Base-by-base conservation (phyloP, 2,113 vertebrate genomes). In the Microcebus tavaratra region DNA sequence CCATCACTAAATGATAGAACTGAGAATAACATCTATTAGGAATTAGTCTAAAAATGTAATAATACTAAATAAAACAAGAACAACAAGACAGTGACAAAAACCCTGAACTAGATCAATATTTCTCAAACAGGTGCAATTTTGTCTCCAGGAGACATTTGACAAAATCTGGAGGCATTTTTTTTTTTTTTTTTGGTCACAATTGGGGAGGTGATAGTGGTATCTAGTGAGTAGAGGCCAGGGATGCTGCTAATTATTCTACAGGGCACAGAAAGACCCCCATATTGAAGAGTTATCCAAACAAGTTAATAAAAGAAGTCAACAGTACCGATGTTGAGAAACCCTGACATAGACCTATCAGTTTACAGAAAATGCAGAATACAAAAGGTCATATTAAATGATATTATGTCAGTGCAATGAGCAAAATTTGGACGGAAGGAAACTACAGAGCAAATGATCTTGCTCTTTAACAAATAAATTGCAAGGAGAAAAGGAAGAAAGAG, bases 21-120 rank as follows among this genome's bases (percentile, higher is more conserved):
- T 83, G 1, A 25, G 6, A 3, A 18, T 2, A 10, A 0, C 4
- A 31, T 73, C 13, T 31, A 4, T 14, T n/a, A 39, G 21, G 9
- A 86, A 53, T 83, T 78, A 25, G 4, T 78, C 39, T 70, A 53
- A 67, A 82, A 45, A 68, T 53, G 25, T 39, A 48, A 48, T 75
- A 75, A 42, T 23, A 53, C 10, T 42, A 73, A 73, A 31, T 70
- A 55, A 61, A 57, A n/a, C 2, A 81, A 80, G 1, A 59, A 65
- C 5, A 57, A 42, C 1, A 42, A 67, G 92, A 48, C 9, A 31
- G 20, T 6, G 59, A 48, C 31, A 80, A 61, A 65, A 53, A 2
- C 1, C 10, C 13, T 45, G 0, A 39, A 39, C 20, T 61, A 36
- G n/a, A 75, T 67, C 10, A 17, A 13, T 73, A 0, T 5, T 79